These are phyloP conservation scores for Lithophane ornitopus DNA, from an alignment of 2,888 invertebrate genomes.

Conservation along the genomic window DNA sequence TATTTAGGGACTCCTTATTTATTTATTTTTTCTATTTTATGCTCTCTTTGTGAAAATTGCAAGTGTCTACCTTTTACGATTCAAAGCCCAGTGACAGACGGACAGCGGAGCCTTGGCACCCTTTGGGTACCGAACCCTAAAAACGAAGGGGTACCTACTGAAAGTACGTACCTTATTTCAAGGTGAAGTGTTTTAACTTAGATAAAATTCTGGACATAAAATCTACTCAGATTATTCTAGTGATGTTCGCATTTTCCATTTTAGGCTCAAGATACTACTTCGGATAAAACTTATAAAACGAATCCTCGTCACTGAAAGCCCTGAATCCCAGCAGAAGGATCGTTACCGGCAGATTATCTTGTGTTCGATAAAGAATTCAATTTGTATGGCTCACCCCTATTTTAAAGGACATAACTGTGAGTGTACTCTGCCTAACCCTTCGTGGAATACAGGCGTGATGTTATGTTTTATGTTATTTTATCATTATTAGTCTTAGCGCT, in stretches of 20 bases:
- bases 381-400: no score
- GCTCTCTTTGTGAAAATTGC: no score
- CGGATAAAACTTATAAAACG: not conserved
- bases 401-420: no score
- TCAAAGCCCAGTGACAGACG: no score
- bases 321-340: no score
- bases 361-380: not conserved
- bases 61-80: no score
- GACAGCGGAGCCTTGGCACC: no score
- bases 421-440: no score
- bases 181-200: slow-evolving; percentile 21
- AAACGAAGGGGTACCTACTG: not conserved
- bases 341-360: not conserved
- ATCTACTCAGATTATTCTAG: slow-evolving; percentile 3
- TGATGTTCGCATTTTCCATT: not conserved
- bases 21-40: no score
- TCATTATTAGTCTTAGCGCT: not conserved
- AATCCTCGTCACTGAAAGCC: not conserved
- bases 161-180: slow-evolving; percentile 25
- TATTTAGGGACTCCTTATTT: no score
- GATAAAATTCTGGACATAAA: slow-evolving; percentile 28
- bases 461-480: not conserved
- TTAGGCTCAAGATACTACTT: not conserved
- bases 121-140: no score
- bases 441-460: no score